Percentiles rank a stretch among this genome's conserved stretches.
These are phyloP conservation scores for Pygocentrus nattereri DNA, from an alignment of 2,797 vertebrate genomes.

Conservation along the genomic window DNA sequence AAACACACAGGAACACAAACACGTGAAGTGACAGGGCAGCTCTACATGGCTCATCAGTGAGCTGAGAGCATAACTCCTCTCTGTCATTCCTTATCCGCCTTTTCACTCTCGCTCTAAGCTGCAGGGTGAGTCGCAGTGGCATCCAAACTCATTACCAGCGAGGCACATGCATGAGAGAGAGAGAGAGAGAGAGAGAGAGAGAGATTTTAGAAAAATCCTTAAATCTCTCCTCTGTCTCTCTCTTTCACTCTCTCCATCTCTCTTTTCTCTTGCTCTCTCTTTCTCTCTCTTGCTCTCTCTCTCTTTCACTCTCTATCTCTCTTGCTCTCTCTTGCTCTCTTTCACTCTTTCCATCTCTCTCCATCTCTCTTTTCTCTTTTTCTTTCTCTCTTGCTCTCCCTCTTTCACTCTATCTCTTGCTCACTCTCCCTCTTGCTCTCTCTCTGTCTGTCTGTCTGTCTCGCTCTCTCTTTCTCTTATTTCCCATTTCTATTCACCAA, in stretches of 20 bases:
- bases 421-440: background rate
- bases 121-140: slow-evolving; percentile 15
- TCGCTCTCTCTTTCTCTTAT: too few species aligned
- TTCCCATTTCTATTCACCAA: too few species aligned
- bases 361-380: too few species aligned
- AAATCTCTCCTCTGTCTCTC: background rate
- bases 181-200: background rate
- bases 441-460: background rate
- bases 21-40: slow-evolving; percentile 8
- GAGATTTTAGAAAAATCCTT: background rate
- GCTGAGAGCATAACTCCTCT: slow-evolving; percentile 22
- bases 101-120: slow-evolving; percentile 16
- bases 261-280: background rate
- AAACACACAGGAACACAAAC: slow-evolving; percentile 10
- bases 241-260: too few species aligned
- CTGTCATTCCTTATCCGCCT: slow-evolving; percentile 17
- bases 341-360: background rate
- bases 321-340: background rate
- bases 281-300: background rate
- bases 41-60: slow-evolving; percentile 36
- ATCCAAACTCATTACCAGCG: slow-evolving; percentile 1
- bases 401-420: too few species aligned
- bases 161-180: background rate
- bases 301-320: too few species aligned
- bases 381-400: too few species aligned